Percentiles rank a stretch among this genome's conserved stretches.
Evolutionary conservation across 2,113 vertebrate genomes (phyloP).

Genomic region (Myodes glareolus): DNA sequence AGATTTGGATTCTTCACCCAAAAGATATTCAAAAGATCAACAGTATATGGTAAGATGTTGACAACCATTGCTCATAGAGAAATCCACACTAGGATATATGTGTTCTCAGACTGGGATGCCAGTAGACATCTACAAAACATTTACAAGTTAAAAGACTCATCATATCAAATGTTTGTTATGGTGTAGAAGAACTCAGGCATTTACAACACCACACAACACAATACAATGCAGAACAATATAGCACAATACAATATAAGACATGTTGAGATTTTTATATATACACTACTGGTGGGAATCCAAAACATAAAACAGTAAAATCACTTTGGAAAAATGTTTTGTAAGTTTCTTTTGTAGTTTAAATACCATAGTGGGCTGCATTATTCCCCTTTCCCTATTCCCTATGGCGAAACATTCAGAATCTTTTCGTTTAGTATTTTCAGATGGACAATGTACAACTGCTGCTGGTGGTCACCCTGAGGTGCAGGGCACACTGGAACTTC

Average conservation of each 20-base stretch:
- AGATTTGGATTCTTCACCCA: neutral
- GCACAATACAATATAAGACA: neutral
- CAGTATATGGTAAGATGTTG: neutral
- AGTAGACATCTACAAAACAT: neutral
- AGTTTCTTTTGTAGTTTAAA: neutral
- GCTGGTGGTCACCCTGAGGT: neutral
- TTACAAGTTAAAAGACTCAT: neutral
- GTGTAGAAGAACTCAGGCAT: neutral
- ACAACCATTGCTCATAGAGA: too few relatives aligned
- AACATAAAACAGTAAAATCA: neutral
- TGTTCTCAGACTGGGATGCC: neutral
- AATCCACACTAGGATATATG: neutral
- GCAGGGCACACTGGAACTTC: neutral
- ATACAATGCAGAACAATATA: neutral
- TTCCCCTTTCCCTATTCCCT: neutral
- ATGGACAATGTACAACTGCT: neutral
- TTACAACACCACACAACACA: neutral
- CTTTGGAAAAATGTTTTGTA: neutral
- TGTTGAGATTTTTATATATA: neutral
- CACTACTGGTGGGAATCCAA: neutral
- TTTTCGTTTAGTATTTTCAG: neutral
- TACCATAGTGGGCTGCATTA: neutral
- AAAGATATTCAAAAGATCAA: neutral
- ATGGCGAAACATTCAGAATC: neutral
- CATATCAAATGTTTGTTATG: neutral